These are phyloP conservation scores for Parazoanthus atlanticus DNA, from an alignment of 92 coral and sea anemone genomes.

Conservation along the genomic window DNA sequence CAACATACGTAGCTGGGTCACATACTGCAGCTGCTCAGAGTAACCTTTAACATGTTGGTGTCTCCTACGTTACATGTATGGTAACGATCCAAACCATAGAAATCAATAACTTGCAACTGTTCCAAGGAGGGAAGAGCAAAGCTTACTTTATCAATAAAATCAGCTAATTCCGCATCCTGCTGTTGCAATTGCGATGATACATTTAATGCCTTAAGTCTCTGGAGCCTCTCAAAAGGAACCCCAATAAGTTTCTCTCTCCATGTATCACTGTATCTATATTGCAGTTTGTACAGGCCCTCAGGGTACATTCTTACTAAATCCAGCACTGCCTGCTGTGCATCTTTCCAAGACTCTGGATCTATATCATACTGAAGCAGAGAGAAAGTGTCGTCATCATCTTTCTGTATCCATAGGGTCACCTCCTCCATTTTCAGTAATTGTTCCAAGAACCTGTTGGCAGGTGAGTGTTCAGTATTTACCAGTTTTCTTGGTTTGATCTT, in stretches of 20 bases:
- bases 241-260: neutral
- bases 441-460: neutral
- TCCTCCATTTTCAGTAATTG: neutral
- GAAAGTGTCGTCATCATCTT: neutral
- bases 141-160: neutral
- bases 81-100: no score
- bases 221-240: slow-evolving; percentile 13
- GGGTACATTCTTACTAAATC: neutral
- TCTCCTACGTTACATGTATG: neutral
- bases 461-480: neutral
- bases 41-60: neutral
- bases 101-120: neutral
- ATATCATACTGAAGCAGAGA: slow-evolving; percentile 12
- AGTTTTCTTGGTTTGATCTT: neutral
- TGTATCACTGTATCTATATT: neutral
- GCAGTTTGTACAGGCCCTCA: neutral
- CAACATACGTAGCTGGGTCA: neutral
- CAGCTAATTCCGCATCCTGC: no score
- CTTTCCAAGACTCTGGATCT: neutral
- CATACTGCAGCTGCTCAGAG: slow-evolving; percentile 3
- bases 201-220: neutral
- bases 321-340: neutral
- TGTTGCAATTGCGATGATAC: neutral
- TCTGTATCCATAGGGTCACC: neutral
- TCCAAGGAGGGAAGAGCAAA: neutral